A percentile compares a stretch with the other conserved stretches of the same genome.
These are phyloP conservation scores for pig (Sus scrofa) DNA, from an alignment of 2,113 vertebrate species.

Conservation along the genomic window T2T-Sscrofa CM000812.6:277332501-277333000, in stretches of 20 bases:
- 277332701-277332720: slow-evolving; percentile 86
- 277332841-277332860: slow-evolving; percentile 89
- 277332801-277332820: slow-evolving; percentile 86
- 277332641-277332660: slow-evolving; percentile 90
- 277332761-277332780: slow-evolving; percentile 88
- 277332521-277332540: slow-evolving; percentile 90
- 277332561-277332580: slow-evolving; percentile 90
- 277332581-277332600: slow-evolving; percentile 90
- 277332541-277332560: slow-evolving; percentile 91
- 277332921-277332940: slow-evolving; percentile 89
- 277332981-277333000: slow-evolving; percentile 89
- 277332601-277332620: slow-evolving; percentile 89
- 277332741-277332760: slow-evolving; percentile 86
- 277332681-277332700: slow-evolving; percentile 87
- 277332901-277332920: slow-evolving; percentile 90
- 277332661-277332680: slow-evolving; percentile 89
- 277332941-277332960: slow-evolving; percentile 88
- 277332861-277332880: slow-evolving; percentile 90
- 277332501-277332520: slow-evolving; percentile 91
- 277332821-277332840: slow-evolving; percentile 86
- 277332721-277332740: slow-evolving; percentile 82
- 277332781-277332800: slow-evolving; percentile 86
- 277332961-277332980: slow-evolving; percentile 90
- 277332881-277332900: slow-evolving; percentile 91
- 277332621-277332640: slow-evolving; percentile 88